Base-by-base conservation (phyloP, 2,797 vertebrate genomes). In the Garrulus glandarius region DNA sequence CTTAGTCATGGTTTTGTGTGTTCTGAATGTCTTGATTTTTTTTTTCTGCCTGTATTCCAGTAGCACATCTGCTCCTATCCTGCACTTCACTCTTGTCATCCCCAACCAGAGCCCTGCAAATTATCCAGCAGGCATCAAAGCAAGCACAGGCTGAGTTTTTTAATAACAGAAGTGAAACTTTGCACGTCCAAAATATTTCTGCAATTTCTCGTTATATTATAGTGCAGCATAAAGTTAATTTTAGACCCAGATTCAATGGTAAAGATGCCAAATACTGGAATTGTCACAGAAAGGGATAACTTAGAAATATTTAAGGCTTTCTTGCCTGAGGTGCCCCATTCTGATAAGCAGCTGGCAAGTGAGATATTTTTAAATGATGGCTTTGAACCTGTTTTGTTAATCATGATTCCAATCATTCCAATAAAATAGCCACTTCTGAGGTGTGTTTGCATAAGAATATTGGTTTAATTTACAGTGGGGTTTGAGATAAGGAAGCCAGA, bases 1-100 rank as follows among this genome's bases (percentile, higher is more conserved):
- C 22, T 63, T 32, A 18, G 21, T n/a, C 7, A 1, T 37, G 3
- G 0, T 15, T 26, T n/a, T 20, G 15, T 46, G 3, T 74, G 32
- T 53, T 63, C 32, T 81, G 30, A 77, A 26, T 83, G 4, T 59
- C 55, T 59, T 80, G 3, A 11, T 19, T 16, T 29, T 26, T 39
- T 23, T 39, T 19, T 56, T 61, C 63, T 39, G 46, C 11, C 24
- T 60, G 2, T 47, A 1, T 39, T 52, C n/a, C 36, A 39, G 30
- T 22, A 56, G 49, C 44, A 6, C 32, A 19, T n/a, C 18, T 72
- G 13, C 18, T 47, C 2, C 55, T 72, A 6, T 39, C 30, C 37
- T n/a, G 36, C n/a, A 23, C 30, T 2, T 63, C n/a, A 3, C 47
- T 30, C 46, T 44, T 41, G n/a, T 77, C 50, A 11, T 39, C 36